Evolutionary conservation across 2,888 invertebrate genomes (phyloP), one percentile per base, ranked within the genome.

Genomic region (Tineola bisselliella): DNA sequence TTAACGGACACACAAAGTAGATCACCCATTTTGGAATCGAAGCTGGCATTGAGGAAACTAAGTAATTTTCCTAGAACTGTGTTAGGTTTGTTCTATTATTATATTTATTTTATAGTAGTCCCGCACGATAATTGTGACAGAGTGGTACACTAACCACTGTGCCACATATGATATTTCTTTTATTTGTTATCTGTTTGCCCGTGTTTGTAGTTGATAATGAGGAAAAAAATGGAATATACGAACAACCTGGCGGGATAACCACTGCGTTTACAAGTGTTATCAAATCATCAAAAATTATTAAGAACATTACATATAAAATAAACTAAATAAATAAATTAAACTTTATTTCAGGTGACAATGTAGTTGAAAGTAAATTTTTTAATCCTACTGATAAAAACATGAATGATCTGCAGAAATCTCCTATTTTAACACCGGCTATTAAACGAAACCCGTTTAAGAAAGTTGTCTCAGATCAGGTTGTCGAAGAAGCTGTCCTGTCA

Each of bases 301-400:
- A n/a, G n/a, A n/a, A n/a, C n/a, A n/a, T n/a, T n/a, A n/a, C n/a
- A n/a, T n/a, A n/a, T n/a, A n/a, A n/a, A n/a, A n/a, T n/a, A n/a
- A n/a, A n/a, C n/a, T n/a, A n/a, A n/a, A n/a, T n/a, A n/a, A n/a
- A n/a, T n/a, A n/a, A 25, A 25, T 25, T 25, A 2, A 2, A 6
- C 2, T 25, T 25, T 25, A 25, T 25, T 25, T 4, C 6, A 61
- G 78, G 77, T 61, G 70, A 75, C 60, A 76, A 81, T 68, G 73
- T 89, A n/a, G 87, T 91, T 3, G 88, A 89, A 67, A 91, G 91
- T 67, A 88, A 89, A 61, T 91, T 90, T 71, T 91, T 91, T 67
- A 72, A 71, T 62, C 62, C 71, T 0, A 60, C 31, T 17, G 44
- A 57, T 65, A 65, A 70, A 31, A 67, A 63, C 8, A 66, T 73